Base-by-base conservation (phyloP, 2,888 invertebrate genomes). In the Celastrina argiolus region DNA sequence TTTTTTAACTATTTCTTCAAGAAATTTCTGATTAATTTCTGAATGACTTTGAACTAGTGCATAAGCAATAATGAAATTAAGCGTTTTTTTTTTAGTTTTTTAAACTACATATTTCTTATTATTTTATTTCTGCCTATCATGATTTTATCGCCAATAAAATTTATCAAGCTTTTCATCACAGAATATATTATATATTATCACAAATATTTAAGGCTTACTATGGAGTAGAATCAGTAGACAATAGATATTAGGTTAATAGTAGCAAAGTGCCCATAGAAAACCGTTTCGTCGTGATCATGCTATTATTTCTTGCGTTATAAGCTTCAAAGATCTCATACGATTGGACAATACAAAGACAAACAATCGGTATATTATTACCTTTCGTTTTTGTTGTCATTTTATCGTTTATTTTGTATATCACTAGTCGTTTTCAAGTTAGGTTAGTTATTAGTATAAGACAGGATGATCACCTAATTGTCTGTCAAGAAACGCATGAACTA, bases 231-330 rank as follows among this genome's bases (percentile, higher is more conserved):
- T 39, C 39, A 61, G 22, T 18, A 1, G 22, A 34, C 36, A 16
- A 18, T 61, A 61, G 1, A 39, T 22, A 39, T 61, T 22, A 61
- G 39, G 5, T 39, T 31, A 39, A 61, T 61, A 12, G 39, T 18
- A 36, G 36, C 22, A 36, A 22, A 39, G 61, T 36, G 18, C 34
- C 14, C 22, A 22, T 22, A 39, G 34, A 59, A 34, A 61, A 61
- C 61, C 12, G 61, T 36, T 39, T 14, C 4, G 34, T 61, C 61
- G 61, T 61, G 61, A 61, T 61, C 61, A 16, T 18, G 61, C 61
- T 39, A 61, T 61, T 61, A 61, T 61, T 39, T 61, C 61, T 61
- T 61, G 61, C 61, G 61, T 61, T 39, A 36, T 22, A 10, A 16
- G 34, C 61, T 61, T 4, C 39, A 22, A 36, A 58, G 28, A 61